Evolutionary conservation across 2,797 vertebrate species (phyloP), one percentile per base, ranked within the genome.

Genomic region (Sylvia borin): DNA sequence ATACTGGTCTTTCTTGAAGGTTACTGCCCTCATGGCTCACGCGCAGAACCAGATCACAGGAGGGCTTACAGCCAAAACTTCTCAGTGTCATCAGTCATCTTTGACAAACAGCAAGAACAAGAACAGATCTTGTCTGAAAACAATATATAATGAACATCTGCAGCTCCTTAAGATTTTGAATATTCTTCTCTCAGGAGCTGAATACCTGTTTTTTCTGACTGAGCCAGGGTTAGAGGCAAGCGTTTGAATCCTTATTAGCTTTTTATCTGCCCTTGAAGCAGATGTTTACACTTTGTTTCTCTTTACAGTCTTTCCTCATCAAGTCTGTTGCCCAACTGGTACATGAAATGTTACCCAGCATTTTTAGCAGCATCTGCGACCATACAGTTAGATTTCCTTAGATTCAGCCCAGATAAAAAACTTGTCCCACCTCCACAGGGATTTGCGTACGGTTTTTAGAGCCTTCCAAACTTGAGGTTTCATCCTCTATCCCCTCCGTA

Each of bases 351-450:
- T 67, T 48, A 61, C 24, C 47, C 53, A 36, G 19, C 18, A 8
- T 34, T 94, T 79, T 87, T 32, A 74, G 42, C 36, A 83, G 82
- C 53, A 50, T 54, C 53, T 90, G 53, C 65, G 83, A 65, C 27
- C 25, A 17, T 51, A n/a, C 3, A 24, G 17, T 64, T 71, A 51
- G 6, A 42, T 67, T 85, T 85, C 16, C 26, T 65, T 51, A 83
- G 50, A 51, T 78, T 27, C 17, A 64, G 9, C 36, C 27, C 65
- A 80, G 50, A 71, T 6, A 43, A 60, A 79, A 67, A 36, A 9
- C 9, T 36, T 34, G 40, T 72, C 40, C 20, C 16, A 80, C 27
- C 26, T 92, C 61, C 54, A 21, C 20, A 26, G 25, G 78, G 31
- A 50, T 83, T 91, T 77, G 45, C 54, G 22, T 7, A 40, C 27